Evolutionary conservation across 1,140 invertebrate genomes (phyloP), one percentile per base, ranked within the genome.

Genomic region (Brachionus manjavacas): DNA sequence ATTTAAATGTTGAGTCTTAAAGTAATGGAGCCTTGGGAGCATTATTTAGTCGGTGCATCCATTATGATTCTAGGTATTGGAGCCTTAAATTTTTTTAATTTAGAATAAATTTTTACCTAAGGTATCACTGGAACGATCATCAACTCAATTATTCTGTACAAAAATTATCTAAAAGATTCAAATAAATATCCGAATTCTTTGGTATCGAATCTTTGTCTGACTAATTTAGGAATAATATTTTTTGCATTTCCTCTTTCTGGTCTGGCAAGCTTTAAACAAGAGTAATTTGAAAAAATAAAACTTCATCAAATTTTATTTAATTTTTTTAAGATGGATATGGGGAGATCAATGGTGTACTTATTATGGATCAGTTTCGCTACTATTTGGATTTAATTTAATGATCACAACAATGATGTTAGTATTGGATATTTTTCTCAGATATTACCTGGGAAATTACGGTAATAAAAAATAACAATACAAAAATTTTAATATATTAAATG

Each of bases 211-310:
- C 39, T 81, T 25, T 41, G 35, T 20, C 9, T 81, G 16, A 64
- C 79, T 14, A 81, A 81, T 64, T 64, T 81, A 39, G 79, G 79
- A 41, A 81, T 81, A 20, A 81, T 81, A 12, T 68, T 81, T 39
- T 68, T 81, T 60, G 79, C 79, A 64, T 81, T 81, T 81, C 79
- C 79, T 20, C 41, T 81, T 35, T 64, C 79, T 64, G 52, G 49
- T 25, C 9, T 60, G 20, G 79, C 79, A 11, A 81, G 79, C 12
- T 81, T 81, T 81, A 68, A 64, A 64, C 52, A 23, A 60, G 12
- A 81, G 52, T 80, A 41, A 80, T 23, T 16, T 41, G 0, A 55
- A 80, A 25, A 16, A 52, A 35, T 20, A 20, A 28, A 14, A 25
- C 25, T 80, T n/a, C 4, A 46, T 14, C 8, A 1, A 8, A 9